phyloP scores from a whole-genome alignment of 2,113 vertebrate genomes.

The Stigmatopora argus region DNA sequence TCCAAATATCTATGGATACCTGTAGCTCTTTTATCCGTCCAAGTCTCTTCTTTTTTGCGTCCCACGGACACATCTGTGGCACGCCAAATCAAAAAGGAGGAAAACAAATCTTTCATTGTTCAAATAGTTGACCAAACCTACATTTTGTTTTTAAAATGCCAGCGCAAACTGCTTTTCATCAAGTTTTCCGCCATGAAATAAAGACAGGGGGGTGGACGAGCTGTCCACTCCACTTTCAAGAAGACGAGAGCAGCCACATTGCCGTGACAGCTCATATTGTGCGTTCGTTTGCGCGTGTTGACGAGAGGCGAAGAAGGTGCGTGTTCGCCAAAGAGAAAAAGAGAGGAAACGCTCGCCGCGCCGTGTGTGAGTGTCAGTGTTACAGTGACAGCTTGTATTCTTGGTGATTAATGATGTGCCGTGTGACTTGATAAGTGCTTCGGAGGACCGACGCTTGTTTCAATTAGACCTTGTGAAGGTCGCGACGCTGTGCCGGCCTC shows the following conservation, averaged over 20 bases:
- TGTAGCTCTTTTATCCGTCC: too few species aligned
- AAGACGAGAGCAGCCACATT: constrained; percentile 88
- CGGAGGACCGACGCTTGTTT: constrained; percentile 99
- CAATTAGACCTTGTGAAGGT: constrained; percentile 99
- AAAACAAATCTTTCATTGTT: neutral
- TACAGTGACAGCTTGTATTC: constrained; percentile 79
- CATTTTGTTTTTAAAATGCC: constrained; percentile 10
- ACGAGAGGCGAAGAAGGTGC: constrained; percentile 19
- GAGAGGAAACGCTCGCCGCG: constrained; percentile 26
- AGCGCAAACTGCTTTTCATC: constrained; percentile 47
- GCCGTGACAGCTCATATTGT: constrained; percentile 88
- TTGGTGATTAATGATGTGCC: constrained; percentile 99
- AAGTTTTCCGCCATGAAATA: constrained; percentile 61
- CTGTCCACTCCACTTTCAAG: constrained; percentile 82
- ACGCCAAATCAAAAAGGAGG: neutral
- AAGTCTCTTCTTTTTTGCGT: too few species aligned
- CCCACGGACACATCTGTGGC: neutral
- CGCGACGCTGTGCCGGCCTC: constrained; percentile 91
- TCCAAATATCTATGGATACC: too few species aligned
- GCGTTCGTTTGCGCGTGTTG: constrained; percentile 29
- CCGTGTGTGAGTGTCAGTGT: constrained; percentile 23
- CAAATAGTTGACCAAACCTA: neutral
- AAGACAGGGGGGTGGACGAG: constrained; percentile 67
- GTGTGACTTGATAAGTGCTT: constrained; percentile 99
- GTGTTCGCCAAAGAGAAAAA: constrained; percentile 55